Evolutionary conservation across 2,113 vertebrate genomes (phyloP).

Genomic region (Ardeotis arabs): DNA sequence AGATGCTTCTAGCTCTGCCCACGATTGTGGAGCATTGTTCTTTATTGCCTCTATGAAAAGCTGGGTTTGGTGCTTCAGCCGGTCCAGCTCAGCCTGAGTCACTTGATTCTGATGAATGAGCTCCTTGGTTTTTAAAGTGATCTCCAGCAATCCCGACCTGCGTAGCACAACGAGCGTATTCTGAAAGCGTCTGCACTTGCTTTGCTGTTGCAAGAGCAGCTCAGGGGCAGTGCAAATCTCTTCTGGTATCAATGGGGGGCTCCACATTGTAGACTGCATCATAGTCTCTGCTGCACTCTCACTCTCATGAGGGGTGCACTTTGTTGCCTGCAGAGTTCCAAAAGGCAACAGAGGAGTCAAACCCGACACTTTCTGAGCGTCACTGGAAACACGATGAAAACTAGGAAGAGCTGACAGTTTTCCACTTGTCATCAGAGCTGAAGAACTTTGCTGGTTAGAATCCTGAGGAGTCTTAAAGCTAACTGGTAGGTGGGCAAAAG

Average conservation of each 20-base stretch:
- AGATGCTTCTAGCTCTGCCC: conserved; percentile 85
- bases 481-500: conserved; percentile 33
- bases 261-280: conserved; percentile 27
- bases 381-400: conserved; percentile 41
- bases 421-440: conserved; percentile 55
- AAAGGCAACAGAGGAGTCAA: conserved; percentile 70
- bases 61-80: conserved; percentile 85
- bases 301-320: conserved; percentile 38
- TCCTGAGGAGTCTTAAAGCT: conserved; percentile 63
- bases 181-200: conserved; percentile 85
- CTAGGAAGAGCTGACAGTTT: conserved; percentile 39
- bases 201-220: conserved; percentile 60
- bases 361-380: conserved; percentile 55
- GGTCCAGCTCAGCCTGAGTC: conserved; percentile 86
- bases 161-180: conserved; percentile 89
- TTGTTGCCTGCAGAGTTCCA: conserved; percentile 63
- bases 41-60: conserved; percentile 86
- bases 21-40: conserved; percentile 84
- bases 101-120: conserved; percentile 89
- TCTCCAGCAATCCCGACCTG: conserved; percentile 86
- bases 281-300: conserved; percentile 53
- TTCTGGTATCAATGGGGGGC: conserved; percentile 49
- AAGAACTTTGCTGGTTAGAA: conserved; percentile 59
- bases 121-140: conserved; percentile 93
- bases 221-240: conserved; percentile 68